A percentile compares a stretch with the other conserved stretches of the same genome.
Conservation (phyloP, 2,797 vertebrate genomes). For the Hydrolagus colliei region DNA sequence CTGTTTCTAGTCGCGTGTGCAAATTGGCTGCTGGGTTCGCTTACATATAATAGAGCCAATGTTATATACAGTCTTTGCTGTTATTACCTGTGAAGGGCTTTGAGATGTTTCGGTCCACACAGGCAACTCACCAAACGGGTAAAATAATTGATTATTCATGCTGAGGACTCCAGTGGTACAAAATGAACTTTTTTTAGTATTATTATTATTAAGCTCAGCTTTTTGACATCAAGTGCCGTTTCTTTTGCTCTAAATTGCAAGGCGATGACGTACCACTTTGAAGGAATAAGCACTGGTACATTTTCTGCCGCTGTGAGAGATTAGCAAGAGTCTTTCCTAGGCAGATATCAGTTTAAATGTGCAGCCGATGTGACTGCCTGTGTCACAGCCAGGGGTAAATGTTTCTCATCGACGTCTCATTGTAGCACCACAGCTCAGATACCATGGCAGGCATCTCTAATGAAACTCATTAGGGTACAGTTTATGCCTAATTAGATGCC, state of each 20-base stretch:
- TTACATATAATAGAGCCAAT: too few species aligned
- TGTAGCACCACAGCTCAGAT: slow-evolving; percentile 19
- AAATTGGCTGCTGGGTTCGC: too few species aligned
- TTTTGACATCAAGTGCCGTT: too few species aligned
- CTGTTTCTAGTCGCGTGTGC: too few species aligned
- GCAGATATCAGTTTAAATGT: slow-evolving; percentile 25
- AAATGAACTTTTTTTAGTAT: too few species aligned
- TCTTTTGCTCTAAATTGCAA: not conserved
- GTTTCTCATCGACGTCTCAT: slow-evolving; percentile 21
- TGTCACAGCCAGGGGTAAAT: slow-evolving; percentile 24
- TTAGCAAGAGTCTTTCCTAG: slow-evolving; percentile 2
- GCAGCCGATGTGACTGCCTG: slow-evolving; percentile 13
- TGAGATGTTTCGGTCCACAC: too few species aligned
- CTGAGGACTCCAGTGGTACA: too few species aligned
- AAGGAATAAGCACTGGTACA: not conserved
- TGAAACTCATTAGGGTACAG: slow-evolving; percentile 27
- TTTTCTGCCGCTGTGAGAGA: not conserved
- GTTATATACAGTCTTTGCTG: too few species aligned
- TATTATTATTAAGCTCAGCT: too few species aligned
- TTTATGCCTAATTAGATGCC: slow-evolving; percentile 28
- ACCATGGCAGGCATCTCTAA: slow-evolving; percentile 23
- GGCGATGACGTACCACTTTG: not conserved
- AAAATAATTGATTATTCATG: too few species aligned
- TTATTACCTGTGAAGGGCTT: too few species aligned
- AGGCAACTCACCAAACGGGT: too few species aligned